phyloP scores from a whole-genome alignment of 2,113 vertebrate genomes.

The Redunca redunca region DNA sequence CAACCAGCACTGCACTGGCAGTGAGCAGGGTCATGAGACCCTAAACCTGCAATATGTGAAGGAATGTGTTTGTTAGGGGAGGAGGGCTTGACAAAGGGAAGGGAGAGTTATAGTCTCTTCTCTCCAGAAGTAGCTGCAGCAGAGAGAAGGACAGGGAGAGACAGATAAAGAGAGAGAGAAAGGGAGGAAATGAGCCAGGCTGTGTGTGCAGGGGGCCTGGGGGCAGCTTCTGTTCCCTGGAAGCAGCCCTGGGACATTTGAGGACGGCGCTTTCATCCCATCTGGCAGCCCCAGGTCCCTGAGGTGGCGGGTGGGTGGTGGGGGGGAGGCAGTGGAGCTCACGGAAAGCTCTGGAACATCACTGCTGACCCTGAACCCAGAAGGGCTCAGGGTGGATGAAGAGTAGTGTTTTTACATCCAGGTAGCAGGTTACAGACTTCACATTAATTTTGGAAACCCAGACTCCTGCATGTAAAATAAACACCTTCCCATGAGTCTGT shows the following conservation, averaged over 20 bases:
- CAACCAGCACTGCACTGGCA: fast-evolving
- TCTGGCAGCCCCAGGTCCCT: background rate
- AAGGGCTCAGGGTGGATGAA: fast-evolving
- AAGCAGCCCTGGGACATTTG: background rate
- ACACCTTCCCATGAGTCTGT: background rate
- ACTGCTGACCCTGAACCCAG: background rate
- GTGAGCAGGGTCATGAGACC: background rate
- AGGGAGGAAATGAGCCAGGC: background rate
- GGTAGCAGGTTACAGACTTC: background rate
- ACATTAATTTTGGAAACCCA: background rate
- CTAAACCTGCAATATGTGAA: too few species aligned
- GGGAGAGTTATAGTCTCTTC: background rate
- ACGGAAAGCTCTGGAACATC: too few species aligned
- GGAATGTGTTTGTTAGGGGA: background rate
- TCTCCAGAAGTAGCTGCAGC: background rate
- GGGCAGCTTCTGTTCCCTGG: background rate
- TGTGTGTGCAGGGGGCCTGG: background rate
- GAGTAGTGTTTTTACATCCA: too few species aligned
- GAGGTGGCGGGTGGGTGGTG: too few species aligned
- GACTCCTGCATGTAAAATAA: background rate
- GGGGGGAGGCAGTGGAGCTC: fast-evolving
- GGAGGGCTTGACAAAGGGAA: too few species aligned
- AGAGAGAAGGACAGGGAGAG: background rate
- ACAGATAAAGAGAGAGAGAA: background rate
- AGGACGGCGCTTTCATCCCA: fast-evolving